A percentile compares a stretch with the other conserved stretches of the same genome.
Conservation (phyloP, 2,888 invertebrate genomes). For the Diploptera punctata region DNA sequence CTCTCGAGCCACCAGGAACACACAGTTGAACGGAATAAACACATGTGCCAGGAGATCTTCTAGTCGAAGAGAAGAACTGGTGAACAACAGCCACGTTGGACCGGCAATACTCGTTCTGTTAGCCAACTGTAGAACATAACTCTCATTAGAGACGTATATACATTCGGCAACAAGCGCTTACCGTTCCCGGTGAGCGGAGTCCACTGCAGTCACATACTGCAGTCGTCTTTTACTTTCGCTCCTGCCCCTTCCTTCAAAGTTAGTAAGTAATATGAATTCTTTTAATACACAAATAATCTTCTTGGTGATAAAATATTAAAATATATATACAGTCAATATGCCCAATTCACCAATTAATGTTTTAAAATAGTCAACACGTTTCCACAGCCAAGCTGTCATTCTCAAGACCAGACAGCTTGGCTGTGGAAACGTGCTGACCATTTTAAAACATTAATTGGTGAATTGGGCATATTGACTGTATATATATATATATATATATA, state of each 20-base stretch:
- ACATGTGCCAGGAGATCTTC: background rate
- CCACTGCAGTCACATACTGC: background rate
- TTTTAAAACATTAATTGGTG: too few species aligned
- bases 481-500: too few species aligned
- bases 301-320: too few species aligned
- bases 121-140: background rate
- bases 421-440: too few species aligned
- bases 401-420: too few species aligned
- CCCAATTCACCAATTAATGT: too few species aligned
- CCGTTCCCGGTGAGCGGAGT: background rate
- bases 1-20: conserved; percentile 26
- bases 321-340: too few species aligned
- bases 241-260: background rate
- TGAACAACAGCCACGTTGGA: conserved; percentile 27
- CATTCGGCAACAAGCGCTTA: background rate
- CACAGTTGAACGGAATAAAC: conserved; percentile 35
- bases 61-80: background rate
- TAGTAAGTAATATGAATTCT: background rate
- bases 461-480: too few species aligned
- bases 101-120: background rate
- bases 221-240: background rate
- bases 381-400: too few species aligned
- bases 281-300: too few species aligned
- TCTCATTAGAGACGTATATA: background rate
- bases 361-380: too few species aligned